These are phyloP conservation scores for Volucella zonaria DNA, from an alignment of 2,888 invertebrate genomes.

Conservation along the genomic window DNA sequence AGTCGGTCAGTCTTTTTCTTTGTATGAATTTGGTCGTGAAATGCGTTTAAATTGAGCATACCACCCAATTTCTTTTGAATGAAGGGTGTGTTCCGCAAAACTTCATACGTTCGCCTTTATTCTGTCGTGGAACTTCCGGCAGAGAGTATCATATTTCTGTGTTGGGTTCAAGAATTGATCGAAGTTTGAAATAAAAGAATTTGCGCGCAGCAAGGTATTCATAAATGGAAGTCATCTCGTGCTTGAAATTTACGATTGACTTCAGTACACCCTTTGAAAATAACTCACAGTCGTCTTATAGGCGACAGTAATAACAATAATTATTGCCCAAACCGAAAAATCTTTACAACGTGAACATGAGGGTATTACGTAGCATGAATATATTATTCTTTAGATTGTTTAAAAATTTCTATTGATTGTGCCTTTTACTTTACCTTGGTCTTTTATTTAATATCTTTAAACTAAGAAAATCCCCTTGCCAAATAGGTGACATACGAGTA, in stretches of 20 bases:
- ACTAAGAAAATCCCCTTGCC: constrained; percentile 34
- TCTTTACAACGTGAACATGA: constrained; percentile 16
- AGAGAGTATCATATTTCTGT: constrained; percentile 48
- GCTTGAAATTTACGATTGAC: constrained; percentile 61
- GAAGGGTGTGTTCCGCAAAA: constrained; percentile 50
- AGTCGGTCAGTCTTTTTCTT: constrained; percentile 43
- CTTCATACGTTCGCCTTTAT: constrained; percentile 24
- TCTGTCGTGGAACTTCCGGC: constrained; percentile 48
- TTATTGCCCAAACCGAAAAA: constrained; percentile 45
- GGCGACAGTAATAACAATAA: constrained; percentile 58
- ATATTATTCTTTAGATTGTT: constrained; percentile 16
- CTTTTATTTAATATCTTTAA: constrained; percentile 6
- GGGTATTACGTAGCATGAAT: constrained; percentile 33
- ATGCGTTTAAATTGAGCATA: constrained; percentile 15
- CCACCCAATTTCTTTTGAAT: constrained; percentile 39
- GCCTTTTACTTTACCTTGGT: constrained; percentile 27
- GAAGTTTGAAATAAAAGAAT: constrained; percentile 42
- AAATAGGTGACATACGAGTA: constrained; percentile 34
- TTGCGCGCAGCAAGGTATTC: constrained; percentile 13
- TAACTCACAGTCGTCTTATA: constrained; percentile 41
- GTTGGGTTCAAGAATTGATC: constrained; percentile 47
- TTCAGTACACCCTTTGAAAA: constrained; percentile 49
- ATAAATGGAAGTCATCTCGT: constrained; percentile 51
- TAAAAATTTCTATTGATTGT: constrained; percentile 17
- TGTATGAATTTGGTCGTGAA: constrained; percentile 2